These are phyloP conservation scores for Pteruthius melanotis DNA, from an alignment of 2,113 vertebrate species.

Conservation along the genomic window DNA sequence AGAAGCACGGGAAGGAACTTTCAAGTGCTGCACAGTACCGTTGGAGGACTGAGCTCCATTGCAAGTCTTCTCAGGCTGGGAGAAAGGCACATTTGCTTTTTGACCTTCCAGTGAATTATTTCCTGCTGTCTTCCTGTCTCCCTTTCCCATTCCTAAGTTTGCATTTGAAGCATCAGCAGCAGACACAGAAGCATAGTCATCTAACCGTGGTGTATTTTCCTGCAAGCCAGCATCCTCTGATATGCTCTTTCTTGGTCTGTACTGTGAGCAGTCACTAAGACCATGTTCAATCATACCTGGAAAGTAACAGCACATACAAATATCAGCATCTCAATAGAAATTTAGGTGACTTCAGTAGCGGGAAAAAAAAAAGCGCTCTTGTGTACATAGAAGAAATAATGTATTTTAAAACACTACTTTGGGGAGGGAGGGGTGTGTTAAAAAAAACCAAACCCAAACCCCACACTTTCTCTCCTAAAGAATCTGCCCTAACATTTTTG, in stretches of 20 bases:
- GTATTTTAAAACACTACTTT: background rate
- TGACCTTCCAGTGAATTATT: background rate
- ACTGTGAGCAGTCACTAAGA: slow-evolving; percentile 90
- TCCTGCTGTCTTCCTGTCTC: background rate
- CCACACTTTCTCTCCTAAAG: background rate
- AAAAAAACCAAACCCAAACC: background rate
- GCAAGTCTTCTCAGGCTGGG: slow-evolving; percentile 4
- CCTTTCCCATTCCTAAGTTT: slow-evolving; percentile 1
- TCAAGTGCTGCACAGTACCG: slow-evolving; percentile 64
- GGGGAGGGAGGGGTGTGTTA: too few relatives aligned
- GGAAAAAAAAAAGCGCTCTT: background rate
- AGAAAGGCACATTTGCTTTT: background rate
- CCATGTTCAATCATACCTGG: slow-evolving; percentile 96
- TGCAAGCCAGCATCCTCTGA: slow-evolving; percentile 79
- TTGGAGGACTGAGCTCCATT: slow-evolving; percentile 30
- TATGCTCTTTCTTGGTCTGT: slow-evolving; percentile 83
- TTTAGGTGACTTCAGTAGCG: background rate
- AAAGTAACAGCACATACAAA: background rate
- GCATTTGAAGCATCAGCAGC: slow-evolving; percentile 57
- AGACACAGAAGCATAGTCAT: slow-evolving; percentile 75
- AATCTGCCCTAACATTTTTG: background rate
- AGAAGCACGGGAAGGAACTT: slow-evolving; percentile 77
- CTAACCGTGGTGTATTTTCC: slow-evolving; percentile 50
- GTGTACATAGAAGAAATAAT: background rate
- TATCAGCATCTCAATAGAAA: background rate